phyloP scores from a whole-genome alignment of 1,140 invertebrate species.

The Paraescarpia echinospica region DNA sequence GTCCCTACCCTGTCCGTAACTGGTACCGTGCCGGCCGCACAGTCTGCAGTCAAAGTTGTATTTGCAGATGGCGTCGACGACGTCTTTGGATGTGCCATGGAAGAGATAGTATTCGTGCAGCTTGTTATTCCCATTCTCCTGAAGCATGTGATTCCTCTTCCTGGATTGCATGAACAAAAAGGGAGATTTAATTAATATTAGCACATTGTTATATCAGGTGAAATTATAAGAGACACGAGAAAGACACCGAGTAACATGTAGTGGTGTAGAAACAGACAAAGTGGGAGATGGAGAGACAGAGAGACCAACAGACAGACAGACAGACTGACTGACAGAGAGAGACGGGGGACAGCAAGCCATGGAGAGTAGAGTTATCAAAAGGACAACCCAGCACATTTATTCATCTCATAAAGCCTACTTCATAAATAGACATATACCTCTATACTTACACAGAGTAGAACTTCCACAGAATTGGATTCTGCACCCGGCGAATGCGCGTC shows the following conservation, averaged over 20 bases:
- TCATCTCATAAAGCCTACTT: not conserved
- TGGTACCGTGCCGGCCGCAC: constrained; percentile 49
- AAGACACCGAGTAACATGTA: no score
- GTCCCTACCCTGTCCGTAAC: constrained; percentile 48
- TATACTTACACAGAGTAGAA: constrained; percentile 10
- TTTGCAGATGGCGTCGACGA: constrained; percentile 46
- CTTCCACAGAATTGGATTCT: constrained; percentile 8
- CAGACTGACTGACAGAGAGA: no score
- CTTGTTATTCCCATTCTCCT: not conserved
- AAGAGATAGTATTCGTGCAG: constrained; percentile 34
- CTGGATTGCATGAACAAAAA: not conserved
- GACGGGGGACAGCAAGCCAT: no score
- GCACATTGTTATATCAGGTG: not conserved
- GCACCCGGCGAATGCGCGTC: not conserved
- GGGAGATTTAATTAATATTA: not conserved
- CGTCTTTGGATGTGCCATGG: constrained; percentile 45
- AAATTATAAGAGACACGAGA: no score
- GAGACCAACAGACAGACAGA: no score
- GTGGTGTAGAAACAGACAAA: not conserved
- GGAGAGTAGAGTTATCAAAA: no score
- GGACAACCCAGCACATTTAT: not conserved
- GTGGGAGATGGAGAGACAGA: not conserved
- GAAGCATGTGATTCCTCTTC: not conserved
- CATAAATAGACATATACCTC: not conserved
- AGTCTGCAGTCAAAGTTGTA: constrained; percentile 52